phyloP scores from a whole-genome alignment of 2,888 invertebrate species.

The Heliconius cydno region DNA sequence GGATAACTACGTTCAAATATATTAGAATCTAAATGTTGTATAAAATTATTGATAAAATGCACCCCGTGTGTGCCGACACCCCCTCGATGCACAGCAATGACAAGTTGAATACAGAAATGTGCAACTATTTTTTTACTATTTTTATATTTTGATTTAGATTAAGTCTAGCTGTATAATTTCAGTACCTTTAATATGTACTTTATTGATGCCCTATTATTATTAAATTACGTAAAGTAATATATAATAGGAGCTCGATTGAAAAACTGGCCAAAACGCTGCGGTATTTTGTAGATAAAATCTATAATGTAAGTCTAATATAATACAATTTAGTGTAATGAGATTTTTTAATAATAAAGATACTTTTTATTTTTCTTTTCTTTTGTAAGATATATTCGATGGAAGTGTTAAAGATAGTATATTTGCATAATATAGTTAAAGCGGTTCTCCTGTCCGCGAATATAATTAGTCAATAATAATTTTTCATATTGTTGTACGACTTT shows the following conservation, averaged over 20 bases:
- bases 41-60: slow-evolving; percentile 35
- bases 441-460: slow-evolving; percentile 87
- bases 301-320: slow-evolving; percentile 81
- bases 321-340: slow-evolving; percentile 81
- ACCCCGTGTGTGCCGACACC: slow-evolving; percentile 45
- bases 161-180: slow-evolving; percentile 82
- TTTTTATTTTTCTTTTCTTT: slow-evolving; percentile 82
- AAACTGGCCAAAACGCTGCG: slow-evolving; percentile 78
- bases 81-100: slow-evolving; percentile 72
- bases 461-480: slow-evolving; percentile 92
- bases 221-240: slow-evolving; percentile 67
- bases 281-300: slow-evolving; percentile 84
- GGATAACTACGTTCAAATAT: slow-evolving; percentile 42
- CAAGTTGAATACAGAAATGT: slow-evolving; percentile 77
- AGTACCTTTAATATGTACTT: slow-evolving; percentile 75
- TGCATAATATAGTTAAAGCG: slow-evolving; percentile 87
- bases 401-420: slow-evolving; percentile 86
- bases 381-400: slow-evolving; percentile 84
- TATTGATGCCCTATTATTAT: slow-evolving; percentile 74
- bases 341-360: slow-evolving; percentile 82
- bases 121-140: slow-evolving; percentile 83
- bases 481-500: slow-evolving; percentile 93
- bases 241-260: slow-evolving; percentile 72
- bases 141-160: slow-evolving; percentile 83
- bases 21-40: slow-evolving; percentile 41